phyloP scores from a whole-genome alignment of 2,888 invertebrate genomes.

The Volucella bombylans region DNA sequence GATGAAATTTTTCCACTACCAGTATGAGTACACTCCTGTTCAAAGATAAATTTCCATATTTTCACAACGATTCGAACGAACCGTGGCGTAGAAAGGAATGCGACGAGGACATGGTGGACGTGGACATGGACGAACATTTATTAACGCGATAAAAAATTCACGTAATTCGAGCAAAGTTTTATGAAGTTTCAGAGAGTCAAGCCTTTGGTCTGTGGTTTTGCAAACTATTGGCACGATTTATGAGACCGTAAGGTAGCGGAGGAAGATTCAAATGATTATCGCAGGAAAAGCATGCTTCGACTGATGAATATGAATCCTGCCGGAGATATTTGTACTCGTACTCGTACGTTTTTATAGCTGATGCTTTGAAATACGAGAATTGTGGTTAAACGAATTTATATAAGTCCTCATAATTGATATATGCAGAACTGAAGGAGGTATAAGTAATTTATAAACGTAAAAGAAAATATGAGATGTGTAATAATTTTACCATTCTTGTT shows the following conservation, averaged over 20 bases:
- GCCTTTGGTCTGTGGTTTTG: conserved; percentile 34
- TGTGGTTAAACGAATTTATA: conserved; percentile 12
- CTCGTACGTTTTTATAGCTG: not conserved
- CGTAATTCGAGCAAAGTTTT: conserved; percentile 65
- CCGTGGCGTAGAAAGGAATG: conserved; percentile 24
- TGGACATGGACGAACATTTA: conserved; percentile 28
- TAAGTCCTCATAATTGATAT: conserved; percentile 26
- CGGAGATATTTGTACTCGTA: too few species aligned
- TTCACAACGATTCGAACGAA: conserved; percentile 26
- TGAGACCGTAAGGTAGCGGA: not conserved
- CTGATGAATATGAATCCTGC: too few species aligned
- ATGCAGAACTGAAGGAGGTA: not conserved
- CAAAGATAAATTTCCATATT: conserved; percentile 44
- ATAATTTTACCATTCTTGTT: too few species aligned
- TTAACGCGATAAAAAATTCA: conserved; percentile 58
- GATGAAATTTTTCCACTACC: conserved; percentile 34
- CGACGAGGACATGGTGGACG: conserved; percentile 22
- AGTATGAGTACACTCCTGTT: not conserved
- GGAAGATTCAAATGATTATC: too few species aligned
- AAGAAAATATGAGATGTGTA: not conserved
- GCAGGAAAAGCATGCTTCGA: not conserved
- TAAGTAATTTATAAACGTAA: conserved; percentile 27
- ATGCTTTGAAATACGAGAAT: not conserved
- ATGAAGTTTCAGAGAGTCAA: conserved; percentile 57
- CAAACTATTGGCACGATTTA: conserved; percentile 15